Evolutionary conservation across 2,797 vertebrate genomes (phyloP).

Genomic region (Semaprochilodus insignis): DNA sequence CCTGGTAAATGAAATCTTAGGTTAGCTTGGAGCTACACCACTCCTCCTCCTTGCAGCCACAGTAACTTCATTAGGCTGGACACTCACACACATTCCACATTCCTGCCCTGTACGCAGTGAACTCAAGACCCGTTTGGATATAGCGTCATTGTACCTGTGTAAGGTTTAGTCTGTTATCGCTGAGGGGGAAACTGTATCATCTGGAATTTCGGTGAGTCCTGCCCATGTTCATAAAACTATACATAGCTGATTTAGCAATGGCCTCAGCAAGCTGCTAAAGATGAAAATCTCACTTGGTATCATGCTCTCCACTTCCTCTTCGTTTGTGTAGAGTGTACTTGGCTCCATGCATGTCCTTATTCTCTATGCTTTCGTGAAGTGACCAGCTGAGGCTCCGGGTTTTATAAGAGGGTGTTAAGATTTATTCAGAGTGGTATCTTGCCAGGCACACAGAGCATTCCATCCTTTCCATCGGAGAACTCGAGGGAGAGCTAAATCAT

Average conservation of each 20-base stretch:
- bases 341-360: constrained; percentile 19
- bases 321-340: constrained; percentile 25
- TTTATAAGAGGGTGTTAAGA: constrained; percentile 28
- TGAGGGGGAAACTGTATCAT: not conserved
- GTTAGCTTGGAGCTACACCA: constrained; percentile 22
- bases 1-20: constrained; percentile 41
- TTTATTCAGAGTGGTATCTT: constrained; percentile 47
- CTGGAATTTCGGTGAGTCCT: constrained; percentile 9
- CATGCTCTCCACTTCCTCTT: constrained; percentile 19
- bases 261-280: not conserved
- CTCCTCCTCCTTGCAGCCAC: not conserved
- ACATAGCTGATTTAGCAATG: not conserved
- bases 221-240: not conserved
- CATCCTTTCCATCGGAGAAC: constrained; percentile 40
- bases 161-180: not conserved
- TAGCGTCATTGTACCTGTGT: not conserved
- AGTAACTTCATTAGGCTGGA: constrained; percentile 32
- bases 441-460: constrained; percentile 44
- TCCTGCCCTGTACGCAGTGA: not conserved
- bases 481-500: not conserved
- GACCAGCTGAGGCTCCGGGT: constrained; percentile 28
- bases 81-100: not conserved
- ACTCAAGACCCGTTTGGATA: not conserved
- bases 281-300: not conserved
- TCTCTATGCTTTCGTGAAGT: constrained; percentile 23